phyloP scores from a whole-genome alignment of 2,113 vertebrate species.

The Chrysemys picta region DNA sequence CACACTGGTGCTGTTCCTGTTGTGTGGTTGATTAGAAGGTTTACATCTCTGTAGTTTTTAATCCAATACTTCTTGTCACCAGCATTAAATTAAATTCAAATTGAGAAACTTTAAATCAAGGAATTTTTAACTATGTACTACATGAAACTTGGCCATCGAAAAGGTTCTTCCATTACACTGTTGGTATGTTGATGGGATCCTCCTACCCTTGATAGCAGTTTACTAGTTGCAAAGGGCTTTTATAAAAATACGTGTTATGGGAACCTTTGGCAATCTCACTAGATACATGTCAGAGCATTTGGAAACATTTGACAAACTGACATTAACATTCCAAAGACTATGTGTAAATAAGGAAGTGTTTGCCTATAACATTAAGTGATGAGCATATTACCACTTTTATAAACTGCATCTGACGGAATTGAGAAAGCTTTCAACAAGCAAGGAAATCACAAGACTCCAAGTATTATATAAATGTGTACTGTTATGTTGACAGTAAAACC shows the following conservation, averaged over 20 bases:
- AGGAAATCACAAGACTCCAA: neutral
- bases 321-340: fast-evolving
- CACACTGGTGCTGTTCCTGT: neutral
- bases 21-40: fast-evolving
- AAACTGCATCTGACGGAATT: slow-evolving; percentile 10
- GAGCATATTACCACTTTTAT: fast-evolving
- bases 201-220: fast-evolving
- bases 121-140: neutral
- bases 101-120: neutral
- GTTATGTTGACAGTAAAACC: fast-evolving
- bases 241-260: fast-evolving
- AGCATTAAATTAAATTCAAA: neutral
- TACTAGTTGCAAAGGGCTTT: neutral
- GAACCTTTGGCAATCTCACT: fast-evolving
- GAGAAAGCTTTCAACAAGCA: slow-evolving; percentile 10
- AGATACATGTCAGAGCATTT: neutral
- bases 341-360: neutral
- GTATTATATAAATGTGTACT: fast-evolving
- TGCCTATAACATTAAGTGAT: fast-evolving
- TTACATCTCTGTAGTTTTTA: neutral
- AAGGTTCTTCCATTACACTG: fast-evolving
- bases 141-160: fast-evolving
- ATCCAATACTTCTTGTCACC: neutral
- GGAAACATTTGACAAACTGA: neutral
- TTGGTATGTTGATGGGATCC: neutral